These are phyloP conservation scores for Octonoba sinensis DNA, from an alignment of 2,888 invertebrate species.

Conservation along the genomic window DNA sequence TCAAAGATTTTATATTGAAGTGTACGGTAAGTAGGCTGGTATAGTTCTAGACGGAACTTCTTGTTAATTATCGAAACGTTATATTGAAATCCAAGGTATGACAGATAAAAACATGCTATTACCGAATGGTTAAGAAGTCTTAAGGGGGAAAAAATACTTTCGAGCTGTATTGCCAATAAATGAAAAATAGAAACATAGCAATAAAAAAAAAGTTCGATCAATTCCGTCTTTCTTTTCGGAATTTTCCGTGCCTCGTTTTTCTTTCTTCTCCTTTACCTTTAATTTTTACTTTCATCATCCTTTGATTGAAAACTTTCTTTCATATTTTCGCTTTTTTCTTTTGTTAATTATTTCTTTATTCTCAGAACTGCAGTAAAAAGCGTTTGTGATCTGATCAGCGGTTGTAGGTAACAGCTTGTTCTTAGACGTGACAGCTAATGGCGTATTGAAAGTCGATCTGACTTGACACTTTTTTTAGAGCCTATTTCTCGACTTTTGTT, in stretches of 20 bases:
- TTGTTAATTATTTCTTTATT: slow-evolving; percentile 46
- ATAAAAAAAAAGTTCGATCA: slow-evolving; percentile 25
- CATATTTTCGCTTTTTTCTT: slow-evolving; percentile 2
- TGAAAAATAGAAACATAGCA: background rate
- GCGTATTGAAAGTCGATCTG: slow-evolving; percentile 59
- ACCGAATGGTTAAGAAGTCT: too few relatives aligned
- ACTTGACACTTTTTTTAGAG: slow-evolving; percentile 25
- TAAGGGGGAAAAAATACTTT: too few relatives aligned
- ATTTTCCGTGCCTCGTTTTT: background rate
- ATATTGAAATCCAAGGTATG: too few relatives aligned
- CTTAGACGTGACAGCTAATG: slow-evolving; percentile 46
- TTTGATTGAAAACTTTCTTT: slow-evolving; percentile 41
- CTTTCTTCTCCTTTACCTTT: background rate
- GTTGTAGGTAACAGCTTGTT: slow-evolving; percentile 58
- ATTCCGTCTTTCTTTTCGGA: slow-evolving; percentile 31
- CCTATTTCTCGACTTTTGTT: too few relatives aligned
- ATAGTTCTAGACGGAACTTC: too few relatives aligned
- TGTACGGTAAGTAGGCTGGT: too few relatives aligned
- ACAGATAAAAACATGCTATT: too few relatives aligned
- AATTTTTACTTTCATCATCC: slow-evolving; percentile 39
- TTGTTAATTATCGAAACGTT: too few relatives aligned
- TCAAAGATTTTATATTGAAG: too few relatives aligned
- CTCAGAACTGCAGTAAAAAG: slow-evolving; percentile 31
- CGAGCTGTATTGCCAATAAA: background rate
- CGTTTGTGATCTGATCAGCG: slow-evolving; percentile 45